phyloP scores from a whole-genome alignment of 2,113 vertebrate genomes.

The Callospermophilus lateralis region DNA sequence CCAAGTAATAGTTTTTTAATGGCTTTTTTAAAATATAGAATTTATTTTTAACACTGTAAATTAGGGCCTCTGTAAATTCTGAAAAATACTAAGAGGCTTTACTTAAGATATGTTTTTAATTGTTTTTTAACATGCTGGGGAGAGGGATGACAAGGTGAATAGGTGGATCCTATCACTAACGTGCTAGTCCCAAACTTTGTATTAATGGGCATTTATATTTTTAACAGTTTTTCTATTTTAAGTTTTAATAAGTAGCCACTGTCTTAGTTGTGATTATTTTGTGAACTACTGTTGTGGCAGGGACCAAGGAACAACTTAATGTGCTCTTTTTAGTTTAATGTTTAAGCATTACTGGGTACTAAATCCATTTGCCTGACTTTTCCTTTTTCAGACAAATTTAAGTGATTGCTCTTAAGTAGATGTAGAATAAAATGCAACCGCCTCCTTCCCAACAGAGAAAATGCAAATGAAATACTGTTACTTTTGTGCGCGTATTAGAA shows the following conservation, averaged over 20 bases:
- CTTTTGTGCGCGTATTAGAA: constrained; percentile 57
- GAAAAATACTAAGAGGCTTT: constrained; percentile 47
- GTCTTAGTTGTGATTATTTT: constrained; percentile 54
- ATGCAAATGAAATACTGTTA: constrained; percentile 39
- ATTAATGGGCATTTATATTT: constrained; percentile 24
- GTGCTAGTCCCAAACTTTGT: not conserved
- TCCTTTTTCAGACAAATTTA: constrained; percentile 55
- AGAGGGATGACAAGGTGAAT: not conserved
- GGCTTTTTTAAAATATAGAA: not conserved
- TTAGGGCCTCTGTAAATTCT: constrained; percentile 60
- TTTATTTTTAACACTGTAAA: constrained; percentile 77
- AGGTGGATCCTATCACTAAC: constrained; percentile 10
- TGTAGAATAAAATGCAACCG: constrained; percentile 27
- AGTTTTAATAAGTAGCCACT: constrained; percentile 28
- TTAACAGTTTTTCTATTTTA: constrained; percentile 63
- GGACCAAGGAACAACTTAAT: not conserved
- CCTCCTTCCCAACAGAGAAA: constrained; percentile 4
- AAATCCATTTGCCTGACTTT: constrained; percentile 46
- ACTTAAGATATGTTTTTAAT: not conserved
- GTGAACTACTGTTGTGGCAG: not conserved
- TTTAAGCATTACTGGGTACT: constrained; percentile 31
- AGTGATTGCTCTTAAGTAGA: not conserved
- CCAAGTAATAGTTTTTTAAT: too few relatives aligned
- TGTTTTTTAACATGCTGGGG: not conserved
- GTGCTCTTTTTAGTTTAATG: constrained; percentile 33